Evolutionary conservation across 2,113 vertebrate genomes (phyloP), one percentile per base, ranked within the genome.

Genomic region (Myotis brandtii): DNA sequence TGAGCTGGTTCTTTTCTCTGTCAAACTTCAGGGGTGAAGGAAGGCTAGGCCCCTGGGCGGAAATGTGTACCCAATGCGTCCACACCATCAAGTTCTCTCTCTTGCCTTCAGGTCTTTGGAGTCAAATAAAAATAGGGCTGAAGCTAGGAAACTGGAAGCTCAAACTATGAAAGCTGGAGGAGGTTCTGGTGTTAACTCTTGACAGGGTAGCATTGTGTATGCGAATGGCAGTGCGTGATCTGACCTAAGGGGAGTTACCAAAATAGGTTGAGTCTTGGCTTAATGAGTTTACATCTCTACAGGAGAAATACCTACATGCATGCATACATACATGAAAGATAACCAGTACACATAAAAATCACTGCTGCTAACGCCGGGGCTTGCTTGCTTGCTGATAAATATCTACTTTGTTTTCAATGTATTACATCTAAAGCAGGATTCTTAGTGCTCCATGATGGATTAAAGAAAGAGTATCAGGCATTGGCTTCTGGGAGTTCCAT

Each of bases 111-210:
- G 9, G 9, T 81, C 37, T 86, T 67, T 89, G 67, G 21, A 80
- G 37, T 88, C 72, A 81, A 79, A 93, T 97, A 96, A 97, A 96
- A 94, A 75, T 76, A 95, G 75, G 82, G 70, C 56, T 67, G 77
- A 37, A 93, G 94, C 46, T 64, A 91, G 21, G 54, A 83, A 93
- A 97, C 54, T 85, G 17, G 88, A 93, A 97, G 76, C 79, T 97
- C 72, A 86, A 86, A 37, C 0, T 0, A 91, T 93, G 95, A 85
- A 0, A 95, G 91, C 92, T 86, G 94, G 95, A 97, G 95, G 81
- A 98, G 93, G 92, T 59, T 87, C 25, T 0, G 13, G 83, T 20
- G 97, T 97, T 98, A 95, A 96, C 23, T 95, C 97, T 97, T 97
- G 94, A 96, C 75, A 95, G 87, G 92, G 27, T 46, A 94, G 91